These are phyloP conservation scores for Coturnix japonica DNA, from an alignment of 2,113 vertebrate genomes.

Conservation along the genomic window DNA sequence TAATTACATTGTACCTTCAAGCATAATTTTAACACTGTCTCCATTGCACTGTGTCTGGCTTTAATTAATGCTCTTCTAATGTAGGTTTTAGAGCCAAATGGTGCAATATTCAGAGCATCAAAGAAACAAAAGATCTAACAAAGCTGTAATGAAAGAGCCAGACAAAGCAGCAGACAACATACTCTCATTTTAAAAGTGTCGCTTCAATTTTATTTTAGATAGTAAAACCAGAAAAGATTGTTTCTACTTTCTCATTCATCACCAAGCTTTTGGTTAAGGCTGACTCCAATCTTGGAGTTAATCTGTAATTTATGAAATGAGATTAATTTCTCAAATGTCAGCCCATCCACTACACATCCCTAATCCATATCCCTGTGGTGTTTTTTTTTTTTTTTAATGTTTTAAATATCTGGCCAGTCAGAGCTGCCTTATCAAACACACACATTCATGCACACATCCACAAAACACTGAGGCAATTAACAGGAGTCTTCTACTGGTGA, in stretches of 20 bases:
- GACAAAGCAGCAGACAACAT: constrained; percentile 41
- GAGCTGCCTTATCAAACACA: background rate
- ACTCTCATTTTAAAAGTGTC: constrained; percentile 61
- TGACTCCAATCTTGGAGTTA: background rate
- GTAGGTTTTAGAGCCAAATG: constrained; percentile 80
- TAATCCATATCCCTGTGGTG: background rate
- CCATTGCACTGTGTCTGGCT: constrained; percentile 70
- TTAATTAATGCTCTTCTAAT: constrained; percentile 83
- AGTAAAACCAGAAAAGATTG: background rate
- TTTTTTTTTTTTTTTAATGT: background rate
- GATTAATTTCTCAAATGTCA: constrained; percentile 16
- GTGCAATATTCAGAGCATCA: constrained; percentile 75
- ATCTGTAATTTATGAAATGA: constrained; percentile 35
- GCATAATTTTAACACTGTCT: constrained; percentile 77
- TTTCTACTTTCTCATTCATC: background rate
- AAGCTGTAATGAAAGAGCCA: constrained; percentile 65
- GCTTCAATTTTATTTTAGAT: background rate
- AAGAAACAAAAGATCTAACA: constrained; percentile 80
- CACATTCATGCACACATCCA: background rate
- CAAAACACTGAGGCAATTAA: rapidly evolving
- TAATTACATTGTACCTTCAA: constrained; percentile 84
- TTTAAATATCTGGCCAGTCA: background rate
- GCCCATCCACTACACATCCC: background rate
- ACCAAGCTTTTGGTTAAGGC: constrained; percentile 1
- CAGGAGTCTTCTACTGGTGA: background rate